A percentile compares a stretch with the other conserved stretches of the same genome.
Evolutionary conservation across 92 coral and sea anemone genomes (phyloP).

Genomic region (Epizoanthus illoricatus): DNA sequence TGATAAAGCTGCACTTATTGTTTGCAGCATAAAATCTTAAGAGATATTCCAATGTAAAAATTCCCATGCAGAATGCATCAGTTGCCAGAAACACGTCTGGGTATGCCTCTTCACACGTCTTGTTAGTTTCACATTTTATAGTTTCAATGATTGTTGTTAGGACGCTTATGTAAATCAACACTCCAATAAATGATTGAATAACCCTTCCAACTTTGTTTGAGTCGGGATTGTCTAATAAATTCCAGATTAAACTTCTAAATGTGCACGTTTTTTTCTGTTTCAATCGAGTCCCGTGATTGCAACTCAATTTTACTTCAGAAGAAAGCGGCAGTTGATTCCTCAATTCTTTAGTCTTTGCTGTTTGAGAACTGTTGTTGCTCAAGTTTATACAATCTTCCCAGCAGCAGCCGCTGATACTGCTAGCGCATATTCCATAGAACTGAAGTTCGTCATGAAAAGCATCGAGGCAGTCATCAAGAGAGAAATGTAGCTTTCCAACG

Average conservation of each 20-base stretch:
- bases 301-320: neutral
- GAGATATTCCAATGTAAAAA: constrained; percentile 79
- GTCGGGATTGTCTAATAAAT: constrained; percentile 68
- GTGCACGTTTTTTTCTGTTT: constrained; percentile 2
- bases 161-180: constrained; percentile 78
- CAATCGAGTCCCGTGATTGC: neutral
- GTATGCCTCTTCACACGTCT: constrained; percentile 71
- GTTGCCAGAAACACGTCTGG: constrained; percentile 59
- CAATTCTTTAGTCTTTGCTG: neutral
- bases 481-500: constrained; percentile 87
- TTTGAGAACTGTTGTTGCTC: constrained; percentile 9
- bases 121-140: constrained; percentile 52
- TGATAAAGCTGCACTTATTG: constrained; percentile 55
- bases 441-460: constrained; percentile 83
- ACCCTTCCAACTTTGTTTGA: constrained; percentile 53
- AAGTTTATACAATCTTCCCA: constrained; percentile 62
- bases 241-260: constrained; percentile 64
- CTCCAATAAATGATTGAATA: constrained; percentile 68
- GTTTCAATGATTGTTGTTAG: constrained; percentile 72
- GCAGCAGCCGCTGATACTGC: constrained; percentile 83
- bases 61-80: constrained; percentile 75
- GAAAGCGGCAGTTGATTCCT: neutral
- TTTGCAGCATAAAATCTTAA: constrained; percentile 82
- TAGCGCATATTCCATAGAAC: constrained; percentile 81
- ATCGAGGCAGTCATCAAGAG: constrained; percentile 78